Evolutionary conservation across 30 jellyfish, hydroid and myxozoan species (phyloP), one percentile per base, ranked within the genome.

Genomic region (Aurelia coerulea): DNA sequence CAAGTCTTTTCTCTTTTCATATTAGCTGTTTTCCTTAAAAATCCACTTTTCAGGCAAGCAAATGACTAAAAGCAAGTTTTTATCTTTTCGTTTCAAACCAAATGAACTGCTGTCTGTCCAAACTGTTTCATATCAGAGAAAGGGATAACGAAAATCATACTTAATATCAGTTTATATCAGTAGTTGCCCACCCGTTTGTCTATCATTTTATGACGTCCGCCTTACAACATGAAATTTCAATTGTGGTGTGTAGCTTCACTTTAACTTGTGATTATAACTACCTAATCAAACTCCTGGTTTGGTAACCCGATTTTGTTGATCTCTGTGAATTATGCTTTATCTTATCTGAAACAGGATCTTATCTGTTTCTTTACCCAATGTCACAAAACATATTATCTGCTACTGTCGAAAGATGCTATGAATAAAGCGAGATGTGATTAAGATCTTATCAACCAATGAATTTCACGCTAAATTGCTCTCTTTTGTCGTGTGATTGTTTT

Each of bases 401-500:
- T 17, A 29, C 72, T 31, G 62, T 74, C 51, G 31, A 74, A 74
- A 64, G 37, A 16, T 33, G 33, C 6, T 62, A 41, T 42, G 62
- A 49, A 68, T 46, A 41, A 13, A 29, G 29, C 13, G 19, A 18
- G 62, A 74, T 74, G 14, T 18, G 85, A 74, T 50, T 50, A 53
- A 74, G 85, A 74, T 74, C 37, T 37, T 23, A 74, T 52, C 72
- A 18, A n/a, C 10, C 51, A 12, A 0, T 74, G 56, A 74, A 74
- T 74, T 74, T 74, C 52, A 74, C 85, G 85, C 85, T 74, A 15
- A 74, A 74, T 74, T 74, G 85, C 81, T 42, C 65, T 15, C 31
- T 52, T 11, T 41, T 71, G 81, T 71, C 18, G 2, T 29, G 16
- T 41, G 62, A 71, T 71, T 71, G 37, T 41, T 71, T 68, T 68